Conservation (phyloP, 1,140 invertebrate genomes). For the Psix sp. region DNA sequence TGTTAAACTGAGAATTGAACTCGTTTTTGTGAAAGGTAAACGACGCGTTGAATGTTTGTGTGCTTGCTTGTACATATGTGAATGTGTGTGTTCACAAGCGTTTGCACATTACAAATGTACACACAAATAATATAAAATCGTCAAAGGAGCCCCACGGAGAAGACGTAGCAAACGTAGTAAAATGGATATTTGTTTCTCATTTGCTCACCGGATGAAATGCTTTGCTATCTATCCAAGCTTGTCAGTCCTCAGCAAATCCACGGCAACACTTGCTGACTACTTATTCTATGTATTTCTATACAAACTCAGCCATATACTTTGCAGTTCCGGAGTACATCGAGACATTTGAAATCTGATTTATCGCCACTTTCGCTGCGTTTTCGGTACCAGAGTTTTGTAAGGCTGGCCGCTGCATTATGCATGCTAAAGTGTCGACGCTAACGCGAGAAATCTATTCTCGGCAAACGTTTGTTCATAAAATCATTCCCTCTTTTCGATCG, state of each 20-base stretch:
- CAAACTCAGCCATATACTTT: constrained; percentile 53
- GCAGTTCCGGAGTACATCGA: constrained; percentile 50
- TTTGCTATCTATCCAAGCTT: constrained; percentile 14
- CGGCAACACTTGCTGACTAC: not conserved
- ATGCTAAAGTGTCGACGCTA: constrained; percentile 61
- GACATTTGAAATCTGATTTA: constrained; percentile 66
- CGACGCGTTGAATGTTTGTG: not conserved
- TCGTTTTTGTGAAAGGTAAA: constrained; percentile 17
- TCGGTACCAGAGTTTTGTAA: constrained; percentile 55
- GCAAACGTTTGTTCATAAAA: constrained; percentile 45
- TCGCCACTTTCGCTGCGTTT: constrained; percentile 57
- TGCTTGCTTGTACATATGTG: too few species aligned
- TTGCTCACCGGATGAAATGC: constrained; percentile 27
- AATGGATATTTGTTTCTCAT: constrained; percentile 52
- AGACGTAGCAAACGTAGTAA: constrained; percentile 30
- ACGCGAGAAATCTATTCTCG: constrained; percentile 64
- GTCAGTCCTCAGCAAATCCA: constrained; percentile 1
- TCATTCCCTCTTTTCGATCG: constrained; percentile 7
- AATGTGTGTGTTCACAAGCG: too few species aligned
- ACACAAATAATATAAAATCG: constrained; percentile 46
- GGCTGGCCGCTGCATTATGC: constrained; percentile 61
- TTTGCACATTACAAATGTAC: constrained; percentile 41
- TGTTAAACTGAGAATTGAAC: too few species aligned
- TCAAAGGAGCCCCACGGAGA: constrained; percentile 27
- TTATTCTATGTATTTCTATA: constrained; percentile 65